These are phyloP conservation scores for Troglohyphantes excavatus DNA, from an alignment of 2,888 invertebrate genomes.

Conservation along the genomic window DNA sequence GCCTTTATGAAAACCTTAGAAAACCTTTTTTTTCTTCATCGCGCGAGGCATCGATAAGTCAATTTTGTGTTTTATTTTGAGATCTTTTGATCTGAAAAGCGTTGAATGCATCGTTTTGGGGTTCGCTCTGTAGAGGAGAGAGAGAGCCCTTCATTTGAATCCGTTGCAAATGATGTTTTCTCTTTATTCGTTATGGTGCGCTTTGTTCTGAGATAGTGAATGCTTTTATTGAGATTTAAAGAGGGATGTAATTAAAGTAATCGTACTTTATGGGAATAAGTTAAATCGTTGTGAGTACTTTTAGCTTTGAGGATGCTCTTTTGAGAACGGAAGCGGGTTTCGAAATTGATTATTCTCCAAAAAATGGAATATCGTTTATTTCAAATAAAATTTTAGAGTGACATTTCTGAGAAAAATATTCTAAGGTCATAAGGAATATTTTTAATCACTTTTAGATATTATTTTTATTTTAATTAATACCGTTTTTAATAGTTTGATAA, in stretches of 20 bases:
- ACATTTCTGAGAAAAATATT: not conserved
- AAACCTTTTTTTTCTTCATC: not conserved
- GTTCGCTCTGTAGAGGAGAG: conserved; percentile 19
- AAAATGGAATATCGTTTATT: not conserved
- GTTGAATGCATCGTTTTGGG: not conserved
- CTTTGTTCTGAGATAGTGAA: conserved; percentile 20
- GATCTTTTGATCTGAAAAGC: conserved; percentile 34
- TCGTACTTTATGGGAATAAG: conserved; percentile 19
- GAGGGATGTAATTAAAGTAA: conserved; percentile 31
- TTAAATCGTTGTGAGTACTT: conserved; percentile 21
- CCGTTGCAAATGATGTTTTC: conserved; percentile 10
- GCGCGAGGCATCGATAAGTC: conserved; percentile 12
- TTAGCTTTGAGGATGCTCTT: conserved; percentile 7
- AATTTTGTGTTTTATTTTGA: conserved; percentile 32
- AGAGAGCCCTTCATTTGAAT: conserved; percentile 31
- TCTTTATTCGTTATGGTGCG: conserved; percentile 17
- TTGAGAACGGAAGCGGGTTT: not conserved
- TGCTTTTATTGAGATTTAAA: conserved; percentile 13
- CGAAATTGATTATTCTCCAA: not conserved
- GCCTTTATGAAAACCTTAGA: conserved; percentile 41
- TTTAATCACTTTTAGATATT: too few relatives aligned
- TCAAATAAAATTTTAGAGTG: not conserved
- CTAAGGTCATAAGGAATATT: too few relatives aligned
- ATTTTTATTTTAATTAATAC: too few relatives aligned
- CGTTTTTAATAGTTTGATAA: too few relatives aligned